These are phyloP conservation scores for Rhynchomys soricoides DNA, from an alignment of 2,113 vertebrate genomes.

Conservation along the genomic window DNA sequence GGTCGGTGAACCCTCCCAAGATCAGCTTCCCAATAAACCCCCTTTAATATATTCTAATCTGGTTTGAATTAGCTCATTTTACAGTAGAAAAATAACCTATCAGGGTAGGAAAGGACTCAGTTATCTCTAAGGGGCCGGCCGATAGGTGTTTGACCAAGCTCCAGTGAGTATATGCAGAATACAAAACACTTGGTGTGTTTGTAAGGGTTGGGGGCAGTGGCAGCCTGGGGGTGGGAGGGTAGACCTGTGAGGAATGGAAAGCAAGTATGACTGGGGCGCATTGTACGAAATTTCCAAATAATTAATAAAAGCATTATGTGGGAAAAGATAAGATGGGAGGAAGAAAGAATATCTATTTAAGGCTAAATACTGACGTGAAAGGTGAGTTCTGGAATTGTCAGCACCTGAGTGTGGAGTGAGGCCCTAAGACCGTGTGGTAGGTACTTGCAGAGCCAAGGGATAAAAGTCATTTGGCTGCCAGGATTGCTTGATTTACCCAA, in stretches of 20 bases:
- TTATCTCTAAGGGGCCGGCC: not conserved
- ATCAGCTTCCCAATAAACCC: too few relatives aligned
- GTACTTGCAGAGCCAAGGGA: not conserved
- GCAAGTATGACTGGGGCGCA: not conserved
- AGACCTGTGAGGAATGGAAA: not conserved
- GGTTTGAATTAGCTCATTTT: too few relatives aligned
- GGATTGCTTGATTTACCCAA: not conserved
- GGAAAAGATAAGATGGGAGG: not conserved
- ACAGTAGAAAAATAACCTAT: too few relatives aligned
- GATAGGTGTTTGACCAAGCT: not conserved
- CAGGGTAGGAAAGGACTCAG: not conserved
- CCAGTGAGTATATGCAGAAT: not conserved
- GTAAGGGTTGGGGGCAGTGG: not conserved
- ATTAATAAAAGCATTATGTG: not conserved
- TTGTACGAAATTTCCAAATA: not conserved
- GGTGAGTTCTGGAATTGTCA: not conserved
- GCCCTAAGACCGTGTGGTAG: not conserved
- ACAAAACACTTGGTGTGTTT: not conserved
- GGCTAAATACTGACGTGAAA: not conserved
- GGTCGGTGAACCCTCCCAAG: too few relatives aligned
- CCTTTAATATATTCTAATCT: too few relatives aligned
- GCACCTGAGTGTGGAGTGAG: not conserved
- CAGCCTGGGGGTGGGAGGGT: not conserved
- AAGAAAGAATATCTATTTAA: not conserved
- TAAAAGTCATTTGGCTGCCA: not conserved